A percentile compares a stretch with the other conserved stretches of the same genome.
phyloP scores from a whole-genome alignment of 2,888 invertebrate species.

The Eueremaeus valkanovi region DNA sequence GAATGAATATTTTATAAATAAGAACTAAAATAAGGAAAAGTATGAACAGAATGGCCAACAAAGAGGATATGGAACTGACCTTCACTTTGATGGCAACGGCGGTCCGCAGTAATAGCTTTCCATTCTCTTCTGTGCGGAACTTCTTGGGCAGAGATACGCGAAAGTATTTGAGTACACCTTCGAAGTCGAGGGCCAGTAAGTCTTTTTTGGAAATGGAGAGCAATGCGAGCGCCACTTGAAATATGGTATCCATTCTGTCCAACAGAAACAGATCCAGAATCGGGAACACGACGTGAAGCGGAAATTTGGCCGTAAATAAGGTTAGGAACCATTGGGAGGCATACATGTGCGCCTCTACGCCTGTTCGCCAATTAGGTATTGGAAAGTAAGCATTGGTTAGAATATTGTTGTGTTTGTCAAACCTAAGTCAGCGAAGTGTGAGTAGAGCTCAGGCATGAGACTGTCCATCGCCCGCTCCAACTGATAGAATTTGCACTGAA shows the following conservation, averaged over 20 bases:
- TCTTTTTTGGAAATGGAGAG: slow-evolving; percentile 81
- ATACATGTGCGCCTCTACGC: slow-evolving; percentile 78
- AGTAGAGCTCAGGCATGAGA: slow-evolving; percentile 55
- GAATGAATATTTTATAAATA: not conserved
- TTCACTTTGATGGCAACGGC: slow-evolving; percentile 82
- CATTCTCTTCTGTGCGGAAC: slow-evolving; percentile 83
- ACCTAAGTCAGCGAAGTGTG: slow-evolving; percentile 62
- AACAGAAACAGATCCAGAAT: slow-evolving; percentile 90
- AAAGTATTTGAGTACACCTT: slow-evolving; percentile 95
- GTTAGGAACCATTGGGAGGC: slow-evolving; percentile 99
- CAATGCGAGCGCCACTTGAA: slow-evolving; percentile 91
- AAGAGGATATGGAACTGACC: slow-evolving; percentile 13
- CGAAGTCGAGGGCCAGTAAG: slow-evolving; percentile 87
- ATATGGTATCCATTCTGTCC: slow-evolving; percentile 83
- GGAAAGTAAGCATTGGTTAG: not conserved
- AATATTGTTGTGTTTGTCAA: not conserved
- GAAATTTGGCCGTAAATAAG: slow-evolving; percentile 97
- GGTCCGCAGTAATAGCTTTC: slow-evolving; percentile 79
- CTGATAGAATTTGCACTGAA: slow-evolving; percentile 91
- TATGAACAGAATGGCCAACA: not conserved
- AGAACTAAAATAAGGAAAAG: not conserved
- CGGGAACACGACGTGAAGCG: slow-evolving; percentile 74
- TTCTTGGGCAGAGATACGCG: slow-evolving; percentile 94
- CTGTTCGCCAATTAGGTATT: slow-evolving; percentile 52
- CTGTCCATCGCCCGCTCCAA: slow-evolving; percentile 83